Conservation (phyloP, 30 jellyfish, hydroid and myxozoan genomes). For the Catostylus mosaicus region DNA sequence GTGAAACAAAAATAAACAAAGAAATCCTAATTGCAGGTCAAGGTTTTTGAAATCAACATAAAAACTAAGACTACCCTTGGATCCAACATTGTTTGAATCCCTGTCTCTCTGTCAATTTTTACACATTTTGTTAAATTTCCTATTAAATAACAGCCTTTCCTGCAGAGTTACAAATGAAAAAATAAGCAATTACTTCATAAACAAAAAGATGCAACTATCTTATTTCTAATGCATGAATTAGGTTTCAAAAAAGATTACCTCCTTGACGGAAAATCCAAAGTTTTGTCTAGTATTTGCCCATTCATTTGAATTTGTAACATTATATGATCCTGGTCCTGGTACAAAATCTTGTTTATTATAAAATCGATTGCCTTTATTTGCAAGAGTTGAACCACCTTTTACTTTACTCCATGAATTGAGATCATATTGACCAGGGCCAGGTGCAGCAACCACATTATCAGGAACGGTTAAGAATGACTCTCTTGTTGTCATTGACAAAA, state of each 20-base stretch:
- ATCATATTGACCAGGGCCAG: constrained; percentile 95
- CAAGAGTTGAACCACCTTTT: constrained; percentile 86
- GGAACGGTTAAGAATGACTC: constrained; percentile 79
- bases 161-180: too few relatives aligned
- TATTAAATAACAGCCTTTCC: too few relatives aligned
- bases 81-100: too few relatives aligned
- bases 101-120: too few relatives aligned
- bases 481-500: constrained; percentile 81
- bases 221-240: neutral
- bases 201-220: too few relatives aligned
- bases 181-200: too few relatives aligned
- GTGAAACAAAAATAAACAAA: neutral
- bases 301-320: constrained; percentile 43
- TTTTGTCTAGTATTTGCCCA: constrained; percentile 42
- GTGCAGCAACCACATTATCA: constrained; percentile 71
- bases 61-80: too few relatives aligned
- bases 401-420: constrained; percentile 27
- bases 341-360: constrained; percentile 24
- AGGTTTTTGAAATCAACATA: too few relatives aligned
- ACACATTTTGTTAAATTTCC: too few relatives aligned
- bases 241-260: neutral
- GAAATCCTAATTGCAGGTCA: too few relatives aligned
- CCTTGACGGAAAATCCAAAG: constrained; percentile 8
- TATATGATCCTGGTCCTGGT: constrained; percentile 95
- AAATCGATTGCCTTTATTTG: constrained; percentile 65